A percentile compares a stretch with the other conserved stretches of the same genome.
These are phyloP conservation scores for Hippasteria phrygiana DNA, from an alignment of 53 echinoderm and acorn worm genomes.

Conservation along the genomic window DNA sequence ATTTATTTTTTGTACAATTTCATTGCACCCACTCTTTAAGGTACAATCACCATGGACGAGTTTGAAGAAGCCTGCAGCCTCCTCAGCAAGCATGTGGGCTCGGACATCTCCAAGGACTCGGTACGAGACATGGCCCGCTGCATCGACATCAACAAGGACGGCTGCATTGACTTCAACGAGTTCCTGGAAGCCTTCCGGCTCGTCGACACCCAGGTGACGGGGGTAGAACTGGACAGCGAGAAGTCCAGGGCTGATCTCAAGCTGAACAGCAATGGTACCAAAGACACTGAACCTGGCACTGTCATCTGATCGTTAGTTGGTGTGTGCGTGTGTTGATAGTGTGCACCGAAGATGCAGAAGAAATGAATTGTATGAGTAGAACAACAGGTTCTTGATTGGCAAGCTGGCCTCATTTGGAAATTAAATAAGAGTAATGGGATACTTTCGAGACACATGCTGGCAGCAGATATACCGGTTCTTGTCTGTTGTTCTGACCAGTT, in stretches of 20 bases:
- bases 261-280: slow-evolving; percentile 36
- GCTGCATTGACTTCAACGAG: slow-evolving; percentile 98
- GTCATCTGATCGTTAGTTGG: slow-evolving; percentile 27
- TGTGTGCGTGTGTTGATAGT: background rate
- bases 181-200: slow-evolving; percentile 95
- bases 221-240: slow-evolving; percentile 29
- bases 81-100: slow-evolving; percentile 85
- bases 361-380: no score
- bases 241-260: slow-evolving; percentile 37
- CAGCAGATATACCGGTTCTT: no score
- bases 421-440: no score
- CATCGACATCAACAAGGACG: slow-evolving; percentile 99
- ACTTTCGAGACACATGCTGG: no score
- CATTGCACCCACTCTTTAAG: slow-evolving; percentile 32
- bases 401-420: no score
- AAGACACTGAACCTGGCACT: background rate
- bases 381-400: no score
- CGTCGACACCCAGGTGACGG: slow-evolving; percentile 82
- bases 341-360: no score
- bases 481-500: no score
- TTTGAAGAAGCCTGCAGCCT: slow-evolving; percentile 95
- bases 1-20: background rate
- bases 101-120: slow-evolving; percentile 82
- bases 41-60: slow-evolving; percentile 95
- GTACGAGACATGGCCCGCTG: slow-evolving; percentile 92